phyloP scores from a whole-genome alignment of 2,797 vertebrate species.

The Threskiornis aethiopicus region DNA sequence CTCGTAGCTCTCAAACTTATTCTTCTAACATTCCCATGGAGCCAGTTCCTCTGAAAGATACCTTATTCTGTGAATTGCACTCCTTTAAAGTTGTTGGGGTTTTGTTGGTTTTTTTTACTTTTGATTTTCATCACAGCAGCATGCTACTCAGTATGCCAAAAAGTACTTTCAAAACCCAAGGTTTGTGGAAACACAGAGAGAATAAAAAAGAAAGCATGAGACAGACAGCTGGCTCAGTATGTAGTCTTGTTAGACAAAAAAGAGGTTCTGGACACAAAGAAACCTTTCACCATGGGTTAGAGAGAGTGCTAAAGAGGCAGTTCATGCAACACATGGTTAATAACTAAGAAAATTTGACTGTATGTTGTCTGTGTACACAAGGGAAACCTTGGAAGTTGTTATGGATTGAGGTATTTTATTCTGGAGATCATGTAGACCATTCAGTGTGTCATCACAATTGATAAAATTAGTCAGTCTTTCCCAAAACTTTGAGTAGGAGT shows the following conservation, averaged over 20 bases:
- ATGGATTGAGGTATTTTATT: background rate
- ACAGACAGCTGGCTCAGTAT: slow-evolving; percentile 40
- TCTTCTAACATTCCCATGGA: slow-evolving; percentile 5
- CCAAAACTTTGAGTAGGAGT: background rate
- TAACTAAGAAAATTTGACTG: slow-evolving; percentile 2
- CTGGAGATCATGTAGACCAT: background rate
- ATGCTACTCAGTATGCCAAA: slow-evolving; percentile 33
- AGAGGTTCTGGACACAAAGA: slow-evolving; percentile 31
- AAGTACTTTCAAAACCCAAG: slow-evolving; percentile 33
- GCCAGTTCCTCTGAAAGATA: slow-evolving; percentile 46
- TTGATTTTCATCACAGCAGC: slow-evolving; percentile 57
- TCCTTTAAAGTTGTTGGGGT: background rate
- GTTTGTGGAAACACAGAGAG: slow-evolving; percentile 37
- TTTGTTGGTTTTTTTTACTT: background rate
- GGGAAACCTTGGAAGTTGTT: background rate
- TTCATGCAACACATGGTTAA: slow-evolving; percentile 1
- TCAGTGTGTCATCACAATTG: background rate
- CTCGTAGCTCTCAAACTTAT: slow-evolving; percentile 55
- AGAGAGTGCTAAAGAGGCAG: background rate
- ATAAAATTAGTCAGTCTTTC: background rate
- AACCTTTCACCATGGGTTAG: slow-evolving; percentile 27
- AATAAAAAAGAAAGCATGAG: slow-evolving; percentile 30
- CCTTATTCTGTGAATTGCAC: slow-evolving; percentile 30
- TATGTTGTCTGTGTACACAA: background rate
- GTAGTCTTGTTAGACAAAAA: slow-evolving; percentile 47